phyloP scores from a whole-genome alignment of 1,140 invertebrate genomes.

The Macrobrachium rosenbergii region DNA sequence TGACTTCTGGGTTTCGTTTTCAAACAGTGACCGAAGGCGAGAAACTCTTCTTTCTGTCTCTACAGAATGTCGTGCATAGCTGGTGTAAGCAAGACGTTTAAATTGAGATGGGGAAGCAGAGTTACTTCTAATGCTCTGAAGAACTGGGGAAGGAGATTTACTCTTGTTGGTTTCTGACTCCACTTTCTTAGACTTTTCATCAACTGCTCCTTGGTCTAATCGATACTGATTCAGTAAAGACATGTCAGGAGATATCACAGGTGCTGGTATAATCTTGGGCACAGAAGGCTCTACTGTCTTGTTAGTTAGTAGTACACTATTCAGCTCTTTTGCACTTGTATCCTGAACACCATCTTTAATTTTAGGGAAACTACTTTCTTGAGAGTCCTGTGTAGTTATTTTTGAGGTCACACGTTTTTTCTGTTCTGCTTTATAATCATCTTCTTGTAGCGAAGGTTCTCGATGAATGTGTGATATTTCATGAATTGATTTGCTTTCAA shows the following conservation, averaged over 20 bases:
- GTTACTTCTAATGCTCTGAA: background rate
- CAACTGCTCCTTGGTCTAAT: background rate
- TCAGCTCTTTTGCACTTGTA: too few species aligned
- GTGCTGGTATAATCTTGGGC: background rate
- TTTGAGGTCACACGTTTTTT: background rate
- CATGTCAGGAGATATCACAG: conserved; percentile 42
- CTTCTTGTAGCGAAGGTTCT: background rate
- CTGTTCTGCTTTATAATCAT: background rate
- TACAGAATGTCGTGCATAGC: conserved; percentile 7
- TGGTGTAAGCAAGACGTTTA: conserved; percentile 37
- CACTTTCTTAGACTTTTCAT: background rate
- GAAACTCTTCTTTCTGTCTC: conserved; percentile 23
- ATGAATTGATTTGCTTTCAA: conserved; percentile 36
- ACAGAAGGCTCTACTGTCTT: too few species aligned
- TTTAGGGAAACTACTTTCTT: too few species aligned
- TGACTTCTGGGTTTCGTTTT: background rate
- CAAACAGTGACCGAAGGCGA: conserved; percentile 41
- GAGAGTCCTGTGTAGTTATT: too few species aligned
- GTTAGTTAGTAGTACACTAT: too few species aligned
- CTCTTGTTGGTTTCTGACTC: background rate
- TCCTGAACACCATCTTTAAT: too few species aligned
- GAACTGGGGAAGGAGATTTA: background rate
- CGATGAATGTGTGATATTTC: conserved; percentile 44
- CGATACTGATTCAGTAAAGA: conserved; percentile 32
- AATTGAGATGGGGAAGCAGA: background rate